Base-by-base conservation (phyloP, 2,797 vertebrate species). In the Pseudochirops cupreus region DNA sequence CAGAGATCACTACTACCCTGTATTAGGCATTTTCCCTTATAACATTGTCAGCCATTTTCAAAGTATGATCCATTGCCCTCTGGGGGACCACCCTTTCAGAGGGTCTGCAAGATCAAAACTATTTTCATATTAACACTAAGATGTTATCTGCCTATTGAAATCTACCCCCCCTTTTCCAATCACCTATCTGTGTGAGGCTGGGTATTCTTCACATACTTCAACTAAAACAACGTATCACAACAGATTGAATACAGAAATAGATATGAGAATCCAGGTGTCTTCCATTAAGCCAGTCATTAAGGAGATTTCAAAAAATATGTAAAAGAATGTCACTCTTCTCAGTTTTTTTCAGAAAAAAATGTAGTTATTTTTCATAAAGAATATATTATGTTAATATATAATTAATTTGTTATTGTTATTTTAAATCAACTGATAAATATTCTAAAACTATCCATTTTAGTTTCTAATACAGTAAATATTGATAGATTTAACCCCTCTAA, bases 11-110 rank as follows among this genome's bases (percentile, higher is more conserved):
- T 54, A 24, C 46, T 33, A 28, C 11, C 56, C 11, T 26, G 29
- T 67, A 91, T 55, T 16, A 31, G 33, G 95, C 93, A 92, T 92
- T 93, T 82, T 39, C 16, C 18, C n/a, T 82, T 82, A 18, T 74
- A 46, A 82, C 39, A 87, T 87, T 87, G 74, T 26, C 10, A 50
- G 21, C 39, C 39, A 50, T 50, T 50, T 10, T 50, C 74, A 46
- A 87, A 87, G 39, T 50, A 50, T 50, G 39, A 87, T 46, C 74
- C 24, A 87, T 87, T 24, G 10, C 24, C 74, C 74, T 87, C 21
- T 87, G 39, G 21, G 74, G 24, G 39, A 50, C 74, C 21, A 87
- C 21, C 10, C 74, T 87, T 50, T 87, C 39, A 50, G 10, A 24
- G 1, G n/a, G 39, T 50, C 74, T 50, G 0, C 10, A 7, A 87